Evolutionary conservation across 2,888 invertebrate species (phyloP), one percentile per base, ranked within the genome.

Genomic region (Sesamia inferens): DNA sequence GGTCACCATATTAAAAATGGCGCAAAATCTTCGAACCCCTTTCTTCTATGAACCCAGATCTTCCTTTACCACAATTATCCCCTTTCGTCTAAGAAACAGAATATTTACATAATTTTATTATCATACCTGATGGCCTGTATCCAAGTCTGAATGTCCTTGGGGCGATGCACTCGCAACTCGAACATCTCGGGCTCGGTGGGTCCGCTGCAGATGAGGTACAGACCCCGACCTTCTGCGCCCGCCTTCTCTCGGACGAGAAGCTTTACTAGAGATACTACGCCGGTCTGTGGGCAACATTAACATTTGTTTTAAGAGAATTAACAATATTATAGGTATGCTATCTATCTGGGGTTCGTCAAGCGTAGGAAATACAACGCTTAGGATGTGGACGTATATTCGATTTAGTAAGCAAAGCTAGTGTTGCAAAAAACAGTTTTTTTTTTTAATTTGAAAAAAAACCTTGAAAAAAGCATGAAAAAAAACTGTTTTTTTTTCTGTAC

Each of bases 131-230:
- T 98, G 57, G 98, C 97, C 89, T 98, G 97, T 91, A 99, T 98
- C 99, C 99, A 99, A 16, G 97, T 96, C 89, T 98, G 98, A 90
- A 99, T 98, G 88, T 99, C 99, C 92, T 98, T 98, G 48, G 99
- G 99, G 82, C 98, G 97, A 89, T 98, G 98, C 44, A 98, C 97
- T 90, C 99, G 97, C 69, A 99, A 96, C 92, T 99, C 99, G 92
- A 99, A 99, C 99, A 99, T 99, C 96, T 99, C 99, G 0, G 99
- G 99, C 90, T 98, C 98, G 7, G 97, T 97, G 8, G 99, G 98
- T 90, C 99, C 99, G 85, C 99, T 98, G 83, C 98, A 98, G 87
- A 99, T 99, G 71, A 99, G 97, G 95, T 99, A 99, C 88, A 99
- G 97, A 0, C 99, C 98, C 6, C 98, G 97, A n/a, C 98, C 97